Base-by-base conservation (phyloP, 2,888 invertebrate genomes). In the Aporophyla nigra region DNA sequence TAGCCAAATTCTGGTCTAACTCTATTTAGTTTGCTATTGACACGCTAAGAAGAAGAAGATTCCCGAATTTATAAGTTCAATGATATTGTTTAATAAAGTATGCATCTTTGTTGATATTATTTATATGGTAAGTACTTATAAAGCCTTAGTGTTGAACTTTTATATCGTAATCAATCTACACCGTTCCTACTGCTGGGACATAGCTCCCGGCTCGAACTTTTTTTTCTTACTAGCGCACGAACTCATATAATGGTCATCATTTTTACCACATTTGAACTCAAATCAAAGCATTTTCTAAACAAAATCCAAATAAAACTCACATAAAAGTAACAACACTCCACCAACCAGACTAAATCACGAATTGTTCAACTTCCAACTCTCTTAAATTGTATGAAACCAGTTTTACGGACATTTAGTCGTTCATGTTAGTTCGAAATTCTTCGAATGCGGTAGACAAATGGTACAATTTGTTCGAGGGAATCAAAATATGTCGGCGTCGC, bases 381-480 rank as follows among this genome's bases (percentile, higher is more conserved):
- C 12, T 19, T 24, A 43, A 70, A 83, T 70, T 67, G 62, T 27
- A 71, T 63, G 40, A 33, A n/a, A 67, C 51, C 53, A 51, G 65
- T 67, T 67, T 84, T 53, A 33, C 61, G 27, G 40, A 53, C 59
- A 70, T 70, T 82, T 54, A 19, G 14, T 6, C 46, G 12, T n/a
- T 54, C 14, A 43, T 58, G 49, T 59, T 65, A 63, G 69, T 62
- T 86, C 53, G 49, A 63, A 76, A 58, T 69, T 58, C 61, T 63
- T 86, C 59, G 56, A 65, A 76, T 68, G 54, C 46, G 51, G 71
- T 24, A 51, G 74, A 86, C 75, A 76, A 86, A 86, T 86, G 71
- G 68, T 59, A 70, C 62, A 46, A 86, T 86, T 87, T 83, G 84
- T 88, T 59, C 58, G 65, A 33, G 9, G 0, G 67, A 70, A 76